Percentiles rank a stretch among this genome's conserved stretches.
phyloP scores from a whole-genome alignment of 2,113 vertebrate species.

The Poicephalus meyeri region DNA sequence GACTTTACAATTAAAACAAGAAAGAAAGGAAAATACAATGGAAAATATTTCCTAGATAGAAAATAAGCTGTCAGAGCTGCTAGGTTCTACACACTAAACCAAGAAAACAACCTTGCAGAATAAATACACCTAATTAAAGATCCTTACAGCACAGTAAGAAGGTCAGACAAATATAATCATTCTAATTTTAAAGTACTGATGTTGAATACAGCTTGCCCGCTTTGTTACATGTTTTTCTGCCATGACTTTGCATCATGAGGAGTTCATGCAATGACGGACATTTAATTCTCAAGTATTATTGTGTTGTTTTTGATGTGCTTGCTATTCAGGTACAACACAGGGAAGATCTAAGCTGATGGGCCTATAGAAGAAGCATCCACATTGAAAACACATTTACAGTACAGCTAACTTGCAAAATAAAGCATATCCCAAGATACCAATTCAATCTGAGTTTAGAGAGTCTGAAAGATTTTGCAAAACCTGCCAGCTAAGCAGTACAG shows the following conservation, averaged over 20 bases:
- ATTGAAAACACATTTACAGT: background rate
- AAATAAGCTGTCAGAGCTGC: background rate
- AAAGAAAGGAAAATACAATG: background rate
- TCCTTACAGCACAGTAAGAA: background rate
- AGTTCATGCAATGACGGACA: background rate
- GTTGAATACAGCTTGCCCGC: background rate
- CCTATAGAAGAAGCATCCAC: background rate
- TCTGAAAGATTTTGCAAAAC: background rate
- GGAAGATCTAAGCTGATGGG: background rate
- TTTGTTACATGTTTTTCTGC: background rate
- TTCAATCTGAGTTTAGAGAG: background rate
- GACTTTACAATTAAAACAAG: background rate
- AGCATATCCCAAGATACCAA: background rate
- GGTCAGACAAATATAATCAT: background rate
- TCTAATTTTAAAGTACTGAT: background rate
- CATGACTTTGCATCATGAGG: background rate
- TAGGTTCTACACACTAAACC: background rate
- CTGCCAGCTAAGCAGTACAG: background rate
- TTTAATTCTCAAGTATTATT: background rate
- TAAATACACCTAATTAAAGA: background rate
- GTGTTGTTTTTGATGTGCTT: background rate
- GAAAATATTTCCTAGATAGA: background rate
- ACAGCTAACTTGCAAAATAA: background rate
- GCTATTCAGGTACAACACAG: background rate
- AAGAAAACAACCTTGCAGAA: background rate